Evolutionary conservation across 1,140 invertebrate species (phyloP).

Genomic region (Uloborus diversus): DNA sequence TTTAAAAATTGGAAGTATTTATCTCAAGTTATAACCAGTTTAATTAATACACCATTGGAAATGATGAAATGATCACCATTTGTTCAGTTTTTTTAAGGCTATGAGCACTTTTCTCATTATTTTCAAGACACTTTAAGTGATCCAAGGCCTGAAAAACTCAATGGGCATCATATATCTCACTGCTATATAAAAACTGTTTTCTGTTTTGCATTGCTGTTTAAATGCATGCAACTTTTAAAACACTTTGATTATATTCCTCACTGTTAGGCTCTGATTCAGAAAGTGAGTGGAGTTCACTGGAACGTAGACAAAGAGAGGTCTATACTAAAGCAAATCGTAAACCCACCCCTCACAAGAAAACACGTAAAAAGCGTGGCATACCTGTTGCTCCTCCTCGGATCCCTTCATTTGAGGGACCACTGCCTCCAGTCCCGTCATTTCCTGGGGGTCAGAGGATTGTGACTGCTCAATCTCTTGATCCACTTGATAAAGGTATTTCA

Average conservation of each 20-base stretch:
- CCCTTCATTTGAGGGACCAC: slow-evolving; percentile 68
- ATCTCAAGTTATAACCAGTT: no score
- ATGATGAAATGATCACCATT: no score
- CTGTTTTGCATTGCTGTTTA: slow-evolving; percentile 39
- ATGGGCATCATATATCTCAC: no score
- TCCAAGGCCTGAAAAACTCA: no score
- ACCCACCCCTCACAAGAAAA: slow-evolving; percentile 79
- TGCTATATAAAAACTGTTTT: slow-evolving; percentile 24
- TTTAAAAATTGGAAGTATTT: no score
- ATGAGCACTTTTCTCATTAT: no score
- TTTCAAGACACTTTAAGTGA: no score
- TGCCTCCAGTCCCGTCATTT: slow-evolving; percentile 53
- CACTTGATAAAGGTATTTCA: slow-evolving; percentile 63
- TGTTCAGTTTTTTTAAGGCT: no score
- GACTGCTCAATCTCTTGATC: slow-evolving; percentile 60
- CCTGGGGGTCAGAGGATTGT: slow-evolving; percentile 57
- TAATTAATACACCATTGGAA: no score
- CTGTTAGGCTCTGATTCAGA: slow-evolving; percentile 74
- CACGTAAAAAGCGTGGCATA: slow-evolving; percentile 79
- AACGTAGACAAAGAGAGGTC: slow-evolving; percentile 74
- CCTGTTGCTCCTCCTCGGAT: slow-evolving; percentile 86
- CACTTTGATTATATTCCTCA: slow-evolving; percentile 44
- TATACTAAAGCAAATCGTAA: slow-evolving; percentile 76
- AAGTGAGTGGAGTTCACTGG: slow-evolving; percentile 84
- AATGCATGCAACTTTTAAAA: slow-evolving; percentile 17